Base-by-base conservation (phyloP, 37 sponge, comb jelly and placozoan species). In the Dysidea cf. avara region DNA sequence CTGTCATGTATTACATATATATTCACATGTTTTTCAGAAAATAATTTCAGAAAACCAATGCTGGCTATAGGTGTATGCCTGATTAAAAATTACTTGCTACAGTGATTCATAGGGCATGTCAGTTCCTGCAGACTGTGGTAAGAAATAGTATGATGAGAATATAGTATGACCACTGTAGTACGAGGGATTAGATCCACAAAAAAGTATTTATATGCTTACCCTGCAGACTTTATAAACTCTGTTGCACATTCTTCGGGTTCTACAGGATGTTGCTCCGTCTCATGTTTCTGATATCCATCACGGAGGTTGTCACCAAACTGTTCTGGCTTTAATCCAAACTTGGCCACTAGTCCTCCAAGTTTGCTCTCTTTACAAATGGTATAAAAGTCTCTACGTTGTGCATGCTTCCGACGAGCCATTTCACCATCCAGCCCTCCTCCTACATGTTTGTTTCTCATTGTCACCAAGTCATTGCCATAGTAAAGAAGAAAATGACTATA, bases 271-370 rank as follows among this genome's bases (percentile, higher is more conserved):
- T 97, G 97, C 56, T 90, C 89, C 1, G 91, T 86, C 67, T 93
- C 89, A 55, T 97, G 94, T n/a, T 91, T 61, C 83, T 97, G 91
- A 66, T 97, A 97, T 34, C 79, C 76, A 57, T 97, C 94, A 1
- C 91, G 63, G 46, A 97, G 62, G 72, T 97, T 97, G 79, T 93
- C 94, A 18, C 94, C 97, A 82, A 93, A 93, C 84, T 94, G 91
- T 48, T 88, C 93, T 0, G 99, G 72, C 0, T 90, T 91, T 25
- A 97, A 78, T 2, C 99, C 99, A 88, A 94, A 97, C 78, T 88
- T 81, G 31, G 84, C 86, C 1, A 90, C 95, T 12, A 97, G 85
- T 22, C 79, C 77, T 17, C 82, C 81, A 28, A 97, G 72, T 0
- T 91, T 88, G 59, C 78, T 85, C 75, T 97, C 92, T 60, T 88